These are phyloP conservation scores for Characodon lateralis DNA, from an alignment of 2,797 vertebrate species.

Conservation along the genomic window DNA sequence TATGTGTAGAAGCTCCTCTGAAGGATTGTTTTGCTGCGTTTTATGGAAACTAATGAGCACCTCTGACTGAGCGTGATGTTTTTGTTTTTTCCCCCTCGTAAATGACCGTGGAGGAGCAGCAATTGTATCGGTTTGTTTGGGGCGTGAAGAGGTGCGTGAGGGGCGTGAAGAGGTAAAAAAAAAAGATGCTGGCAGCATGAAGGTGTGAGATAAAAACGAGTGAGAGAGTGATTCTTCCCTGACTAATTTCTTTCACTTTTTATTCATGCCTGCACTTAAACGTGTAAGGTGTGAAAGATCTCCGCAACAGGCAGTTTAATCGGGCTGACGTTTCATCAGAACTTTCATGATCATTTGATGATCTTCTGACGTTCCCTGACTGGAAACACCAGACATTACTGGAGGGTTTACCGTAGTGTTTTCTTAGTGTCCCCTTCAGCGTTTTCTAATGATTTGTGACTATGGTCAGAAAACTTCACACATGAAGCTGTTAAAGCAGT, in stretches of 20 bases:
- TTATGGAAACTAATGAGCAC: background rate
- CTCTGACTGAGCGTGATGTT: conserved; percentile 4
- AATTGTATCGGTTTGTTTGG: conserved; percentile 3
- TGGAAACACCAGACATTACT: background rate
- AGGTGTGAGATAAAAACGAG: conserved; percentile 13
- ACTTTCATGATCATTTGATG: background rate
- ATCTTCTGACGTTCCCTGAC: background rate
- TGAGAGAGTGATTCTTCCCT: background rate
- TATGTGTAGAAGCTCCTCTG: background rate
- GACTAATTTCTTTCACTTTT: background rate
- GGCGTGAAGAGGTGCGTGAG: background rate
- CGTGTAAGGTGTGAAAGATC: background rate
- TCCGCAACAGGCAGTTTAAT: background rate
- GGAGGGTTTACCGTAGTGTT: background rate
- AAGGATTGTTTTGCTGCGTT: background rate
- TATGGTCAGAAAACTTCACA: background rate
- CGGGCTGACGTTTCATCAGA: background rate
- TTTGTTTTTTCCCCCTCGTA: conserved; percentile 1
- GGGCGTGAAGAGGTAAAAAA: background rate
- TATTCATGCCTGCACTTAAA: background rate
- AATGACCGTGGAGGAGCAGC: background rate
- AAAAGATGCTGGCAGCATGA: conserved; percentile 6
- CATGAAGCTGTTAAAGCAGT: background rate
- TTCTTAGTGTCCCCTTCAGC: background rate
- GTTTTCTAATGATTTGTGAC: background rate